Evolutionary conservation across 2,113 vertebrate genomes (phyloP), one percentile per base, ranked within the genome.

Genomic region (Ochotona princeps): DNA sequence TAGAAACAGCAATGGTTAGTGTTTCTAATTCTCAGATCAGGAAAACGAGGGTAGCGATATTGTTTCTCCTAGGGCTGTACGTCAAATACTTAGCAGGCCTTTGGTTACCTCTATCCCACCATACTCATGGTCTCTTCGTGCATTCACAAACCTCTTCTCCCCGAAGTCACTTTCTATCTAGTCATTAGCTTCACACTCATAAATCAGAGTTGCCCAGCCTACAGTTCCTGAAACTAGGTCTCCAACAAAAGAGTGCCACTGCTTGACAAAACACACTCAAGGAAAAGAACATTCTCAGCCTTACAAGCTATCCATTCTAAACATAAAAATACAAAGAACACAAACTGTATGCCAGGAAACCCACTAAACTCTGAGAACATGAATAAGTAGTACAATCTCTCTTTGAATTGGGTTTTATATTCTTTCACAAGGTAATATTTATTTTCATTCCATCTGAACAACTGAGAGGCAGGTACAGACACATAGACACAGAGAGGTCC

Each of bases 121-220:
- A 54, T 4, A 28, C 1, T 69, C 30, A 1, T 17, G 65, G 12
- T 14, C 76, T 49, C 74, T 78, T 26, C 30, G 83, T 11, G 32
- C 2, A 69, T 13, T 92, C 30, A 54, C 35, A 87, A 54, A 82
- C 23, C 32, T 72, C 61, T 69, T 67, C 32, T 47, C 51, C 20
- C 69, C 4, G 60, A 94, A 70, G n/a, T n/a, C 70, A 87, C 47
- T 83, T 93, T 83, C 74, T 57, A 7, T 60, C 32, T 18, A 67
- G 63, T 14, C 75, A 30, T 51, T 73, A 60, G 17, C 32, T 76
- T 61, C 23, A 49, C 28, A 60, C 35, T 91, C 61, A 67, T 7
- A 69, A 87, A 91, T 26, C 3, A n/a, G 65, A 2, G 21, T 13
- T 38, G 30, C 61, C 10, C 49, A 51, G 54, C 6, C 20, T 69